Evolutionary conservation across 2,113 vertebrate species (phyloP).

Genomic region (Carlito syrichta): DNA sequence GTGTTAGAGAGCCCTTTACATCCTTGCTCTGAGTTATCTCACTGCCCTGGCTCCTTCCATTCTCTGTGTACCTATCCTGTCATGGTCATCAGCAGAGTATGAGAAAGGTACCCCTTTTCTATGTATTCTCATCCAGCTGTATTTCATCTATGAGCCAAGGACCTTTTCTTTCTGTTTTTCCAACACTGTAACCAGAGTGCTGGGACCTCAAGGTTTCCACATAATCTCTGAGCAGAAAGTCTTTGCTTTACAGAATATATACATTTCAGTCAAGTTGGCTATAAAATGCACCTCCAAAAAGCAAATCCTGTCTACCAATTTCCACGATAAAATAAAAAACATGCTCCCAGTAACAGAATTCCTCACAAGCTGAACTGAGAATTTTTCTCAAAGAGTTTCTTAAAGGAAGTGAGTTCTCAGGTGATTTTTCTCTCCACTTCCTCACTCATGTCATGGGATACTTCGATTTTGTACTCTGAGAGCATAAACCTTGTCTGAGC

Average conservation of each 20-base stretch:
- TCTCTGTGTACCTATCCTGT: not conserved
- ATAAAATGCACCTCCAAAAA: not conserved
- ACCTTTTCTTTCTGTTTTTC: not conserved
- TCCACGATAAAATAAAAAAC: not conserved
- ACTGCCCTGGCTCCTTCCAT: accelerated
- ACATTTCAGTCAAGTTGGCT: not conserved
- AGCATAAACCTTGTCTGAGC: not conserved
- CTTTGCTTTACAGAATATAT: not conserved
- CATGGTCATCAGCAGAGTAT: not conserved
- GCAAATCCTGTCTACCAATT: not conserved
- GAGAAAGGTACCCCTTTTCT: not conserved
- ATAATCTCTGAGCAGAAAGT: not conserved
- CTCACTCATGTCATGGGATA: not conserved
- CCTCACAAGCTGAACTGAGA: not conserved
- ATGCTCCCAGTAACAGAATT: not conserved
- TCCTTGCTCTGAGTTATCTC: not conserved
- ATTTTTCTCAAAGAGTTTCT: not conserved
- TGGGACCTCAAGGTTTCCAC: not conserved
- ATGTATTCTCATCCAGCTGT: not conserved
- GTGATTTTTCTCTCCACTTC: not conserved
- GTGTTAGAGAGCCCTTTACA: not conserved
- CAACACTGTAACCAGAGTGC: not conserved
- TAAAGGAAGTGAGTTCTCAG: not conserved
- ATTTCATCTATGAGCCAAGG: not conserved
- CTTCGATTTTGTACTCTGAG: not conserved